Conservation (phyloP, 64 coral and sea anemone genomes). For the Cladopsammia gracilis region DNA sequence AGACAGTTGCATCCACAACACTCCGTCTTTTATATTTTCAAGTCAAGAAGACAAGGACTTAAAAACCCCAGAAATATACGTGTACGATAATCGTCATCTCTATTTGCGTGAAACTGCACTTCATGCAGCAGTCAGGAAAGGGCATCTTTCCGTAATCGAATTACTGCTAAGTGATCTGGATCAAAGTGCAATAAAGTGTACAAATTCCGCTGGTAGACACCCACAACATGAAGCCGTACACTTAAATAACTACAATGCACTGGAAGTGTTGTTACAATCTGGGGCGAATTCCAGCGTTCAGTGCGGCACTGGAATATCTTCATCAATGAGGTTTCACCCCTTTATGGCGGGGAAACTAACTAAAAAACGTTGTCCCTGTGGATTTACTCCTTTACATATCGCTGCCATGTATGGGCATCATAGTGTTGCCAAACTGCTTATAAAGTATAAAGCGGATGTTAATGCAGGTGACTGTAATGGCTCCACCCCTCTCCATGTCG, state of each 20-base stretch:
- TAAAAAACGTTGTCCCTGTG: slow-evolving; percentile 30
- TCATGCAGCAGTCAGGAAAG: slow-evolving; percentile 11
- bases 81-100: slow-evolving; percentile 35
- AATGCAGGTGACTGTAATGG: slow-evolving; percentile 53
- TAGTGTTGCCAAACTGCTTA: slow-evolving; percentile 33
- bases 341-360: background rate
- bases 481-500: slow-evolving; percentile 66
- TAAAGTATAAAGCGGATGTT: slow-evolving; percentile 11
- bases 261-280: slow-evolving; percentile 37
- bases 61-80: background rate
- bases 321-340: background rate
- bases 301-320: background rate
- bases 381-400: slow-evolving; percentile 64
- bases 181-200: slow-evolving; percentile 30
- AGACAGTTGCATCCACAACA: slow-evolving; percentile 30
- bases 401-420: slow-evolving; percentile 42
- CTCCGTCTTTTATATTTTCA: background rate
- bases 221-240: slow-evolving; percentile 71
- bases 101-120: slow-evolving; percentile 60
- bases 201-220: slow-evolving; percentile 26
- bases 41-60: background rate
- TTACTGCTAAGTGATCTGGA: slow-evolving; percentile 3
- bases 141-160: slow-evolving; percentile 14
- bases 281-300: slow-evolving; percentile 29
- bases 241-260: slow-evolving; percentile 42